Percentiles rank a stretch among this genome's conserved stretches.
phyloP scores from a whole-genome alignment of 2,888 invertebrate genomes.

The Julus scanicus region DNA sequence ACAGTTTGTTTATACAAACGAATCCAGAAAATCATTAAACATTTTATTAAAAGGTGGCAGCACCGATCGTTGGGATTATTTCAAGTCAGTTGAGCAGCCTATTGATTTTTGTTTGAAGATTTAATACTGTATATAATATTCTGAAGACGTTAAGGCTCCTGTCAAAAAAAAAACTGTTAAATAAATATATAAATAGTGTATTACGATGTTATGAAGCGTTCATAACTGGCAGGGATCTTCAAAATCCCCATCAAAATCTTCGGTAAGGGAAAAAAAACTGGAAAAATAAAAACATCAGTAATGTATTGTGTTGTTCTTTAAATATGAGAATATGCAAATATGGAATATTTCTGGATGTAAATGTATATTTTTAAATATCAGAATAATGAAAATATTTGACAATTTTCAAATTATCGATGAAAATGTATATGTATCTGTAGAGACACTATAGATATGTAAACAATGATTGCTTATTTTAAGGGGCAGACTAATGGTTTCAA shows the following conservation, averaged over 20 bases:
- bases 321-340: background rate
- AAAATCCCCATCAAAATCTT: background rate
- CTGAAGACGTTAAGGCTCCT: background rate
- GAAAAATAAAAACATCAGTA: no score
- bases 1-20: no score
- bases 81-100: background rate
- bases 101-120: background rate
- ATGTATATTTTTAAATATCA: no score
- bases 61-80: background rate
- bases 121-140: background rate
- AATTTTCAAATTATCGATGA: no score
- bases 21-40: no score
- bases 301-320: no score
- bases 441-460: background rate
- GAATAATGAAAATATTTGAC: no score
- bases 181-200: background rate
- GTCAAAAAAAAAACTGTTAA: background rate
- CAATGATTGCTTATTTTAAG: background rate
- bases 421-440: no score
- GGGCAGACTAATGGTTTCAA: background rate
- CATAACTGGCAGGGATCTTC: background rate
- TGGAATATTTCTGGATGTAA: no score
- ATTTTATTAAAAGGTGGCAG: background rate
- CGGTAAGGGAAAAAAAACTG: no score
- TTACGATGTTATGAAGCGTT: background rate